Percentiles rank a stretch among this genome's conserved stretches.
phyloP scores from a whole-genome alignment of 2,797 vertebrate genomes.

The Poeciliopsis presidionis region DNA sequence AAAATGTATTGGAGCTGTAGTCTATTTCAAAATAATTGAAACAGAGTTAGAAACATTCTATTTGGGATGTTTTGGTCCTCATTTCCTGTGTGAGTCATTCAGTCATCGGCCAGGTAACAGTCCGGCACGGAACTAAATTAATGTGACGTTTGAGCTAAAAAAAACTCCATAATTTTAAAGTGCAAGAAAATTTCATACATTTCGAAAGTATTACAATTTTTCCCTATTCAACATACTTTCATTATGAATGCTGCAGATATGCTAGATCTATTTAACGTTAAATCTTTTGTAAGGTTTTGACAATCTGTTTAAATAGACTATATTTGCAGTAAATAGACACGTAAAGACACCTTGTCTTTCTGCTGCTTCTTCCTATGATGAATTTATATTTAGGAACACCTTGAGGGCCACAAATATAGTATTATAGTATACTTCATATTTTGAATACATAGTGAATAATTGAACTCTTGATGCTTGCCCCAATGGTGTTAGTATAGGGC shows the following conservation, averaged over 20 bases:
- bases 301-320: background rate
- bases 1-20: background rate
- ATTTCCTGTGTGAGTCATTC: background rate
- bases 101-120: background rate
- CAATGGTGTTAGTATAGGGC: background rate
- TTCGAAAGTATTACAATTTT: background rate
- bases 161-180: background rate
- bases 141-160: background rate
- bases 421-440: background rate
- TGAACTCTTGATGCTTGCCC: background rate
- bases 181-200: background rate
- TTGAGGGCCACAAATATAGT: background rate
- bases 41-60: background rate
- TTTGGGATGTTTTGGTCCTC: background rate
- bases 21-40: background rate
- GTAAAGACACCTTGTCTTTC: background rate
- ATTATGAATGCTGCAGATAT: background rate
- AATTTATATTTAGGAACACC: background rate
- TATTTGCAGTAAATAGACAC: background rate
- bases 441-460: background rate
- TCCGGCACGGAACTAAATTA: background rate
- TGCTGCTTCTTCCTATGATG: background rate
- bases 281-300: background rate
- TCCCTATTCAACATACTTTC: background rate
- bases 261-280: background rate